A percentile compares a stretch with the other conserved stretches of the same genome.
phyloP scores from a whole-genome alignment of 2,888 invertebrate species.

The Chymomyza caudatula region DNA sequence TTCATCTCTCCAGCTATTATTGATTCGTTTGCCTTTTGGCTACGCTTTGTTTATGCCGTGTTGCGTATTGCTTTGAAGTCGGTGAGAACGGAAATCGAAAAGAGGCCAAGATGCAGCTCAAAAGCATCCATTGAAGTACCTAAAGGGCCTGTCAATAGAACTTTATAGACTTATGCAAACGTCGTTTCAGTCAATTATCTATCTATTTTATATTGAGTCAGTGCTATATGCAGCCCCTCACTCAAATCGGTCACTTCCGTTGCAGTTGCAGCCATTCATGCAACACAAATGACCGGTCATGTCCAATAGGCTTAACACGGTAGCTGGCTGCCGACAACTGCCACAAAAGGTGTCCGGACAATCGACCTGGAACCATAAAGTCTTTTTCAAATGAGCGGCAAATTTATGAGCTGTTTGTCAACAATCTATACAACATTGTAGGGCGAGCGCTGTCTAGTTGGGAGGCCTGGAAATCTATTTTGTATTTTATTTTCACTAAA shows the following conservation, averaged over 20 bases:
- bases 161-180: slow-evolving; percentile 40
- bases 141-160: slow-evolving; percentile 7
- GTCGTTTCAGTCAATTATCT: slow-evolving; percentile 25
- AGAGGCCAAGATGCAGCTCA: neutral
- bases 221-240: neutral
- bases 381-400: slow-evolving; percentile 55
- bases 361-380: slow-evolving; percentile 29
- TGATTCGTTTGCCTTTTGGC: slow-evolving; percentile 64
- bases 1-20: slow-evolving; percentile 34
- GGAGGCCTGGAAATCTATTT: slow-evolving; percentile 44
- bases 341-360: slow-evolving; percentile 1
- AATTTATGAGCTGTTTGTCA: slow-evolving; percentile 71
- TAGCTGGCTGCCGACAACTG: slow-evolving; percentile 24
- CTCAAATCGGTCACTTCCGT: slow-evolving; percentile 52
- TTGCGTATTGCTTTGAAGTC: neutral
- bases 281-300: slow-evolving; percentile 25
- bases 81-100: slow-evolving; percentile 64
- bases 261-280: slow-evolving; percentile 32
- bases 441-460: neutral
- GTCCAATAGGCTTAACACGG: slow-evolving; percentile 30
- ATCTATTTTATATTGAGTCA: slow-evolving; percentile 17
- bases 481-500: slow-evolving; percentile 38
- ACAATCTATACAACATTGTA: slow-evolving; percentile 47
- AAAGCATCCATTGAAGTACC: neutral
- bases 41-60: slow-evolving; percentile 18